Percentiles rank a stretch among this genome's conserved stretches.
phyloP scores from a whole-genome alignment of 2,797 vertebrate genomes.

The Vipera ursinii region DNA sequence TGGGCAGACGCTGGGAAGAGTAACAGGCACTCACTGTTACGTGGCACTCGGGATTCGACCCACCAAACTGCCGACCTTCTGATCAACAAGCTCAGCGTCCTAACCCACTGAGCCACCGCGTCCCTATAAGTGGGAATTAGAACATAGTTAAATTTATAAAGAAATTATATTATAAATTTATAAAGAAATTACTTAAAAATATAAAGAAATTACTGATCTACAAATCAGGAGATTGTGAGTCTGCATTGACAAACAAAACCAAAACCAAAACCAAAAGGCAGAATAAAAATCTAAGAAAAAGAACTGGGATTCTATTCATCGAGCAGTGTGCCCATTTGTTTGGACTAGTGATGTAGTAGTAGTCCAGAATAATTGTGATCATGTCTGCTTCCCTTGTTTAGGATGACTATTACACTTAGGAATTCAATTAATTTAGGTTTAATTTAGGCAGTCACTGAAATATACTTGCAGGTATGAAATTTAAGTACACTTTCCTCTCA shows the following conservation, averaged over 20 bases:
- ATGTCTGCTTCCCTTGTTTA: not conserved
- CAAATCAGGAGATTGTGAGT: not conserved
- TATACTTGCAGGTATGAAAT: not conserved
- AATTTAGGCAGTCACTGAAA: not conserved
- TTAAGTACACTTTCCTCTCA: not conserved
- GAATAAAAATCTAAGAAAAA: not conserved
- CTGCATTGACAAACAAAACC: not conserved
- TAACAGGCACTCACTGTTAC: too few relatives aligned
- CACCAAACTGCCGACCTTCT: too few relatives aligned
- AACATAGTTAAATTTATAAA: not conserved
- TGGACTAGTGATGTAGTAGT: not conserved
- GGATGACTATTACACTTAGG: not conserved
- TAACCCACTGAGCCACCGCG: too few relatives aligned
- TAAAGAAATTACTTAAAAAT: not conserved
- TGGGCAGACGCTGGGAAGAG: too few relatives aligned
- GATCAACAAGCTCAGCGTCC: too few relatives aligned
- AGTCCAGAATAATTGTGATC: not conserved
- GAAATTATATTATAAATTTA: not conserved
- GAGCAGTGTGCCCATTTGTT: not conserved
- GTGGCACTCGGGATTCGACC: too few relatives aligned
- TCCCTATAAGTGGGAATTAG: not conserved
- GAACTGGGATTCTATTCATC: not conserved
- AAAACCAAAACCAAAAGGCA: not conserved
- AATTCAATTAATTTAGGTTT: not conserved
- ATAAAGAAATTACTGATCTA: not conserved